phyloP scores from a whole-genome alignment of 2,113 vertebrate species.

The Sakesphorus luctuosus region DNA sequence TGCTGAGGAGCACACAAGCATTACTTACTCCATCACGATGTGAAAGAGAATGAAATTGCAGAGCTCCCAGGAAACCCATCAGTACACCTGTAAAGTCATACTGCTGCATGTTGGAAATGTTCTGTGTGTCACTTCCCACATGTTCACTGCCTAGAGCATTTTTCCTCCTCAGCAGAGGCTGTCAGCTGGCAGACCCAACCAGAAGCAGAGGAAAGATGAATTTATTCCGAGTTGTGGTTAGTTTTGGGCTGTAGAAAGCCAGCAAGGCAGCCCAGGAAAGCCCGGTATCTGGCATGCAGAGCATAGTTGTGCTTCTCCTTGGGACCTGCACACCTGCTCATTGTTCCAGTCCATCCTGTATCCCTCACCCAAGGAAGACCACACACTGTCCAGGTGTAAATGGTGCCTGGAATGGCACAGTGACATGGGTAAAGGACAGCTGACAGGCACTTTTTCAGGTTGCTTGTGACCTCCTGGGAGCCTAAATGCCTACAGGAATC shows the following conservation, averaged over 20 bases:
- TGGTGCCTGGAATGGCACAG: background rate
- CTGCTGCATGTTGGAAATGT: background rate
- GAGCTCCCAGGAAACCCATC: background rate
- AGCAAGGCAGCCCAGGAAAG: background rate
- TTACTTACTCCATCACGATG: background rate
- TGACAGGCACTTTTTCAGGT: background rate
- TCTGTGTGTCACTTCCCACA: fast-evolving
- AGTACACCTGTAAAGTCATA: background rate
- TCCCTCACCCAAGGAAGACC: background rate
- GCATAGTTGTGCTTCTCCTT: background rate
- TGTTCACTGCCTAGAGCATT: fast-evolving
- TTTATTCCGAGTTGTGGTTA: background rate
- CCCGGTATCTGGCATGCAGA: background rate
- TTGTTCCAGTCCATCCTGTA: fast-evolving
- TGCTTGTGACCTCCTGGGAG: background rate
- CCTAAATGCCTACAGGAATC: background rate
- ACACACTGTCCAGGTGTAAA: background rate
- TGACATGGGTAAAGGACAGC: background rate
- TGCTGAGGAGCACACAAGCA: background rate
- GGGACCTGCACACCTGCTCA: background rate
- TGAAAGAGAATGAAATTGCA: background rate
- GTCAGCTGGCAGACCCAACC: background rate
- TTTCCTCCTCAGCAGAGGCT: background rate
- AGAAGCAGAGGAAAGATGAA: background rate
- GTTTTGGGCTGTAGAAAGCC: background rate